Evolutionary conservation across 2,888 invertebrate genomes (phyloP), one percentile per base, ranked within the genome.

Genomic region (Elmis aenea): DNA sequence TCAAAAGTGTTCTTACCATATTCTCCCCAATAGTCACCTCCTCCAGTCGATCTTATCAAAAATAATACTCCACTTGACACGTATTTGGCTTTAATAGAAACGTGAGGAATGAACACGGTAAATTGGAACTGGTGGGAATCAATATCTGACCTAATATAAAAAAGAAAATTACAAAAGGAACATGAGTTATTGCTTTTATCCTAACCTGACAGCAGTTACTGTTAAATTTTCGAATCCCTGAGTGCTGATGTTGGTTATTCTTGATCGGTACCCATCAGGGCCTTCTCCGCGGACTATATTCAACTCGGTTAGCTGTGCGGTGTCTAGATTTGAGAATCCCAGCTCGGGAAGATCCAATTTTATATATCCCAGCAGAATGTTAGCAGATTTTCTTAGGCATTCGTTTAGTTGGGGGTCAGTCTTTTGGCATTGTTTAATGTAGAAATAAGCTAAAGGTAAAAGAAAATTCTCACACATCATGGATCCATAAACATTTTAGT

Each of bases 11-110:
- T n/a, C n/a, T n/a, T n/a, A n/a, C 89, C 85, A 57, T 89, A 89
- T 69, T 88, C 86, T 36, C 89, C 89, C 88, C 88, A 89, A 66
- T 89, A 89, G 61, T 89, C 87, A 2, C 89, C 89, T 29, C 86
- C 85, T 2, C 89, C 88, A 0, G 86, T 84, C 4, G 89, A 88
- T 51, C 85, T 81, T 0, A 89, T 83, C 42, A 88, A 72, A 50
- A 89, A 79, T 36, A 89, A 71, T 4, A 86, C 76, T 4, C 89
- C 89, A 4, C 83, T 83, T 11, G 88, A 88, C 51, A 84, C 79
- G 68, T 88, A 89, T 54, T 83, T 81, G 0, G 88, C 87, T 55
- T 76, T 77, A 3, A 83, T 86, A 56, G 79, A 77, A 59, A 89
- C 88, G 65, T 79, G 83, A 3, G 88, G 87, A 49, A 89, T 85